A percentile compares a stretch with the other conserved stretches of the same genome.
Evolutionary conservation across 1,140 invertebrate species (phyloP).

Genomic region (Agrilus planipennis): DNA sequence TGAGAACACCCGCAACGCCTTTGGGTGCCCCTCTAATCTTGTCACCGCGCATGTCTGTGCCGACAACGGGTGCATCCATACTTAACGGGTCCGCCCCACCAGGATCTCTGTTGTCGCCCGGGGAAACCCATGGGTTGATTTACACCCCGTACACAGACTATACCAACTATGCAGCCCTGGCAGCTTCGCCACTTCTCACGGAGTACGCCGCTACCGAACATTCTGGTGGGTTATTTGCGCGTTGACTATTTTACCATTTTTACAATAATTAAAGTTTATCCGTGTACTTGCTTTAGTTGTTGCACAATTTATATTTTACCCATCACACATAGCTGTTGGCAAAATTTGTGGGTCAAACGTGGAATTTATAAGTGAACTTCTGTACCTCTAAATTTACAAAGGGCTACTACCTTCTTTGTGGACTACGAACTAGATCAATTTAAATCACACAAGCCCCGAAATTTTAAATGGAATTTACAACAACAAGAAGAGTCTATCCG

Average conservation of each 20-base stretch:
- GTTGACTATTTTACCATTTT: conserved; percentile 40
- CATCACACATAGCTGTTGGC: no score
- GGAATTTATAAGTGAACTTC: no score
- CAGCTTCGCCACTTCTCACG: conserved; percentile 66
- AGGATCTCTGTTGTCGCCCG: conserved; percentile 44
- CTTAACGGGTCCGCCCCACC: conserved; percentile 58
- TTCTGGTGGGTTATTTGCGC: conserved; percentile 91
- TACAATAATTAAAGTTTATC: no score
- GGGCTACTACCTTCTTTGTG: no score
- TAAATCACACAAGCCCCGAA: no score
- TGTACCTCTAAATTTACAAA: no score
- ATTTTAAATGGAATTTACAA: no score
- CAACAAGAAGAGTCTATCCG: no score
- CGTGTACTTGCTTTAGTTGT: no score
- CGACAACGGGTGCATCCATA: conserved; percentile 60
- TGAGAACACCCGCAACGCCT: conserved; percentile 55
- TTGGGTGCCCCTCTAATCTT: conserved; percentile 77
- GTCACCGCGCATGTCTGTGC: conserved; percentile 72
- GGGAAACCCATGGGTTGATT: conserved; percentile 47
- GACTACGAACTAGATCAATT: no score
- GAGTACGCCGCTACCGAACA: conserved; percentile 78
- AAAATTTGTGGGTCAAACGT: no score
- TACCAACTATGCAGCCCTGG: conserved; percentile 76
- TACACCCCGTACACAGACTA: conserved; percentile 77
- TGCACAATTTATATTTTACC: no score